Conservation (phyloP, 2,888 invertebrate species). For the Agrypnus murinus region DNA sequence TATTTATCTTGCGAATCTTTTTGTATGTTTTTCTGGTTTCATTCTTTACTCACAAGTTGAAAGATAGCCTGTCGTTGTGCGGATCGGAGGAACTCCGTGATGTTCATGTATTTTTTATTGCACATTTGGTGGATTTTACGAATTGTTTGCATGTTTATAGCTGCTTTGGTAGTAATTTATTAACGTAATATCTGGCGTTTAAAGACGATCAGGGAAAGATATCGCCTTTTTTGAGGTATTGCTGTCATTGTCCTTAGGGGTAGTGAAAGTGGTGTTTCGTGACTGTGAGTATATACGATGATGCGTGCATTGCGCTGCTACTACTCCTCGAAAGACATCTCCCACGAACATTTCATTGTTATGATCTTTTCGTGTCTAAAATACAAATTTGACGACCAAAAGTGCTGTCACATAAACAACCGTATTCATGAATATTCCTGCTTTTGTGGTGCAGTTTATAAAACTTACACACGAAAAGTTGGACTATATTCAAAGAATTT, state of each 20-base stretch:
- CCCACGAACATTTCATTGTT: constrained; percentile 50
- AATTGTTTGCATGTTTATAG: constrained; percentile 29
- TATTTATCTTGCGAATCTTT: constrained; percentile 60
- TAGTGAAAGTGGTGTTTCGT: constrained; percentile 31
- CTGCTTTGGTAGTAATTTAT: constrained; percentile 20
- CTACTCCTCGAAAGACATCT: constrained; percentile 45
- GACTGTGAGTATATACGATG: constrained; percentile 40
- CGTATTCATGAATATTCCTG: constrained; percentile 48
- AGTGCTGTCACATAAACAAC: constrained; percentile 51
- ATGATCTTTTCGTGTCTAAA: constrained; percentile 49
- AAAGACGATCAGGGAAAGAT: constrained; percentile 19
- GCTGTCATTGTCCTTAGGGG: constrained; percentile 28
- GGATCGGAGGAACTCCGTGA: constrained; percentile 25
- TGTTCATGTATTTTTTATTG: constrained; percentile 35
- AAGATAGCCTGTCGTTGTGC: constrained; percentile 36
- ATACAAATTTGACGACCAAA: constrained; percentile 49
- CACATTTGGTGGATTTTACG: constrained; percentile 25
- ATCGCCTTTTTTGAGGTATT: constrained; percentile 20
- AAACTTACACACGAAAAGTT: constrained; percentile 40
- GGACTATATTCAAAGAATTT: background rate
- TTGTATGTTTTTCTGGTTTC: constrained; percentile 52
- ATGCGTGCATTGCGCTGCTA: constrained; percentile 47
- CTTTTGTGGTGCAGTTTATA: constrained; percentile 42
- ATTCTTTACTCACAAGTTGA: constrained; percentile 44
- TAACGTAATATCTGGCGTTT: constrained; percentile 8